Percentiles rank a stretch among this genome's conserved stretches.
These are phyloP conservation scores for Bombus confusus DNA, from an alignment of 1,140 invertebrate species.

Conservation along the genomic window DNA sequence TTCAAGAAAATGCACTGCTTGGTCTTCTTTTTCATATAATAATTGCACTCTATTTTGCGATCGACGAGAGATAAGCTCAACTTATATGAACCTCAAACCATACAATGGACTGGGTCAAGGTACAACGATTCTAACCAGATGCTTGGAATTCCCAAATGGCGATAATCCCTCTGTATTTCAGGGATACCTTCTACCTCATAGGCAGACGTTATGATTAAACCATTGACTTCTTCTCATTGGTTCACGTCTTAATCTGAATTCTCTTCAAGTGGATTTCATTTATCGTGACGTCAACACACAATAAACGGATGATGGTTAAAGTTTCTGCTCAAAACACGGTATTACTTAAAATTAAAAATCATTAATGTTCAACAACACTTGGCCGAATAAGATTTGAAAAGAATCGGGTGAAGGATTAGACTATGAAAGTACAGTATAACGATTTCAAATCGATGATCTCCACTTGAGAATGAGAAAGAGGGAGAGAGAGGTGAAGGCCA, in stretches of 20 bases:
- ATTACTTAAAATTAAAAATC: background rate
- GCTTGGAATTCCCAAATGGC: slow-evolving; percentile 13
- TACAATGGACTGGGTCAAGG: slow-evolving; percentile 34
- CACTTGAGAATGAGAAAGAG: background rate
- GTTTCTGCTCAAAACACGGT: background rate
- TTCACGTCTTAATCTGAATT: background rate
- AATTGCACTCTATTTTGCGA: slow-evolving; percentile 8
- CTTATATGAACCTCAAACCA: slow-evolving; percentile 4
- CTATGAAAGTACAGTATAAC: background rate
- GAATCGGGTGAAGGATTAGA: background rate
- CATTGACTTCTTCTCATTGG: background rate
- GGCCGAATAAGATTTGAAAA: slow-evolving; percentile 12
- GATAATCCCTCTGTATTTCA: background rate
- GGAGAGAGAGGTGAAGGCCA: slow-evolving; percentile 36
- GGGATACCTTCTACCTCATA: background rate
- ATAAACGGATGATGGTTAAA: background rate
- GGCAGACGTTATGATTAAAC: background rate
- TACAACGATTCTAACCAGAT: slow-evolving; percentile 45
- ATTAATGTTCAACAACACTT: background rate
- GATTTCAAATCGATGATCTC: slow-evolving; percentile 47
- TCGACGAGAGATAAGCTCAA: slow-evolving; percentile 30
- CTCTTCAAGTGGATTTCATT: background rate
- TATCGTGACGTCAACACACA: background rate
- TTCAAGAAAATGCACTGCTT: background rate
- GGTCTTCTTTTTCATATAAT: background rate